Evolutionary conservation across 2,797 vertebrate genomes (phyloP).

Genomic region (Acipenser ruthenus): DNA sequence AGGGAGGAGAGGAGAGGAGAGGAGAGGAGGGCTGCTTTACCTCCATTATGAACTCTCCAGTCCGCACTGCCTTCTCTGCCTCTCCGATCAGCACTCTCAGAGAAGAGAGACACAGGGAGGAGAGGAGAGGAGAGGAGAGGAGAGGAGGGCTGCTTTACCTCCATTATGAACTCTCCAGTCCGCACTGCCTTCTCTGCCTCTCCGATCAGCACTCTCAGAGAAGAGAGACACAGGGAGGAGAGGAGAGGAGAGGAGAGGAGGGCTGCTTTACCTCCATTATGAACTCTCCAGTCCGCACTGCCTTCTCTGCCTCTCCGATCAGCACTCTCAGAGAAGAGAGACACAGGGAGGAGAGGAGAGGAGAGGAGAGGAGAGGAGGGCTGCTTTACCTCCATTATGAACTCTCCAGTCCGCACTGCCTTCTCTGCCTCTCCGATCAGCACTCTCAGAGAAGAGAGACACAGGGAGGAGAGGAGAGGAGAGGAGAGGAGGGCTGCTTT

Average conservation of each 20-base stretch:
- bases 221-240: conserved; percentile 4
- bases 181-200: no score
- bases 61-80: no score
- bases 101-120: conserved; percentile 5
- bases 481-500: not conserved
- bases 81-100: no score
- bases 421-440: conserved; percentile 88
- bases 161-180: conserved; percentile 16
- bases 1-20: not conserved
- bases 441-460: conserved; percentile 59
- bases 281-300: no score
- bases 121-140: not conserved
- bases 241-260: no score
- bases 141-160: conserved; percentile 31
- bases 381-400: conserved; percentile 58
- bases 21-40: conserved; percentile 19
- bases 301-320: no score
- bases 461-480: conserved; percentile 4
- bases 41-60: conserved; percentile 28
- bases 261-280: conserved; percentile 38
- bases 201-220: no score
- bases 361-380: not conserved
- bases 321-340: not conserved
- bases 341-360: not conserved
- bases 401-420: conserved; percentile 68